Base-by-base conservation (phyloP, 2,888 invertebrate genomes). In the Sarcophaga variegata region DNA sequence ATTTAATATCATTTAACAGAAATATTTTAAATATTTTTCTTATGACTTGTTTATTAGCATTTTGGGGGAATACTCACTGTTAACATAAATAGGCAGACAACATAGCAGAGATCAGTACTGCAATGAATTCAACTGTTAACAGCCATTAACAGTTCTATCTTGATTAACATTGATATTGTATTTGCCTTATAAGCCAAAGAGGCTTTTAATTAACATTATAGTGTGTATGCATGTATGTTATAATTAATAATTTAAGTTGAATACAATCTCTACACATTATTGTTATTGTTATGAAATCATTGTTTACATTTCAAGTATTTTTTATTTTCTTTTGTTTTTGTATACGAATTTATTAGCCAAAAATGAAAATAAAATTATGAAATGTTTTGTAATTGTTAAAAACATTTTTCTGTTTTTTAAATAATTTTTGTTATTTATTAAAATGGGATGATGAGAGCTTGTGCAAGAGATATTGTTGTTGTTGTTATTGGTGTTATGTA, bases 21-120 rank as follows among this genome's bases (percentile, higher is more conserved):
- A 88, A 89, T 89, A 86, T 81, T 87, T 89, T 83, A 83, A 89
- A 89, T 89, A 88, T 88, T 89, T 89, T 88, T 88, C 64, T 87
- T 88, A 88, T 89, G 88, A 89, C 86, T 86, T 79, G 89, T 83
- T 79, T 82, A 83, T 63, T 70, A 71, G 72, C 37, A 37, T 54
- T 69, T 54, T 69, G 78, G 87, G 86, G 87, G 83, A 87, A 85
- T 85, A 85, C 85, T 59, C 25, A 25, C 54, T 84, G 87, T 84
- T 83, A 86, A 60, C 17, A 14, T 49, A 49, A 2, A 4, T 49
- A 14, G 14, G 1, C 1, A 49, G 14, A 49, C 3, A 49, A 0
- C 1, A 49, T 71, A 82, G 64, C 82, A 76, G 66, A 54, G 12
- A 54, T 14, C 54, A 14, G 54, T 54, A 54, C 54, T 54, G 4